Conservation (phyloP, 2,888 invertebrate genomes). For the Pammene aurita region DNA sequence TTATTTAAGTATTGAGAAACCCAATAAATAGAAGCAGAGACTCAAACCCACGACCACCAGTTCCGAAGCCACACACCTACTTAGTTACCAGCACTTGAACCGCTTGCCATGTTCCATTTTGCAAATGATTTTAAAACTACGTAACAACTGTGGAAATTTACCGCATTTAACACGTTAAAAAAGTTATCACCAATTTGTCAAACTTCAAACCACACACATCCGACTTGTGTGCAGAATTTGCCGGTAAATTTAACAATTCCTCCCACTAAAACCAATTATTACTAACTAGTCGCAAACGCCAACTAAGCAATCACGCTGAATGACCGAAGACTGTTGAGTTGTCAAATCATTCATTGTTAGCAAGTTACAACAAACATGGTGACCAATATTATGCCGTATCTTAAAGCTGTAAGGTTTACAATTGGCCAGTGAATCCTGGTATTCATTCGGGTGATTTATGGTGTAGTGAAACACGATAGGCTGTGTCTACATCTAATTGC, state of each 20-base stretch:
- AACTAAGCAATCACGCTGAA: conserved; percentile 2
- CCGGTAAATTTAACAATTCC: not conserved
- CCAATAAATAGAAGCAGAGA: too few relatives aligned
- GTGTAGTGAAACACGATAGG: conserved; percentile 3
- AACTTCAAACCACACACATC: not conserved
- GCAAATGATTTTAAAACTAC: not conserved
- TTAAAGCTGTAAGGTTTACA: not conserved
- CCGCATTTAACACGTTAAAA: conserved; percentile 4
- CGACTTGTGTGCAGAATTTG: conserved; percentile 5
- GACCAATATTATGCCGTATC: not conserved
- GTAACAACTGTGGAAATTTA: not conserved
- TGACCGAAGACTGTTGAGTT: conserved; percentile 18
- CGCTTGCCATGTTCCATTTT: not conserved
- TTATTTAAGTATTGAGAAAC: too few relatives aligned
- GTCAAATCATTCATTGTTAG: conserved; percentile 37
- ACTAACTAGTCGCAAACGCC: conserved; percentile 2
- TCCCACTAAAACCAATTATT: conserved; percentile 10
- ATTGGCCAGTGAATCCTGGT: not conserved
- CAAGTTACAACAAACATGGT: not conserved
- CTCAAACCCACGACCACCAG: too few relatives aligned
- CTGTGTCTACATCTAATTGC: conserved; percentile 29
- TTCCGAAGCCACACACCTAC: too few relatives aligned
- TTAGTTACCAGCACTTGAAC: not conserved
- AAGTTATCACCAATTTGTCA: conserved; percentile 12
- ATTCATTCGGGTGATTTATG: conserved; percentile 26